Evolutionary conservation across 92 coral and sea anemone species (phyloP).

Genomic region (Muricea muricata): DNA sequence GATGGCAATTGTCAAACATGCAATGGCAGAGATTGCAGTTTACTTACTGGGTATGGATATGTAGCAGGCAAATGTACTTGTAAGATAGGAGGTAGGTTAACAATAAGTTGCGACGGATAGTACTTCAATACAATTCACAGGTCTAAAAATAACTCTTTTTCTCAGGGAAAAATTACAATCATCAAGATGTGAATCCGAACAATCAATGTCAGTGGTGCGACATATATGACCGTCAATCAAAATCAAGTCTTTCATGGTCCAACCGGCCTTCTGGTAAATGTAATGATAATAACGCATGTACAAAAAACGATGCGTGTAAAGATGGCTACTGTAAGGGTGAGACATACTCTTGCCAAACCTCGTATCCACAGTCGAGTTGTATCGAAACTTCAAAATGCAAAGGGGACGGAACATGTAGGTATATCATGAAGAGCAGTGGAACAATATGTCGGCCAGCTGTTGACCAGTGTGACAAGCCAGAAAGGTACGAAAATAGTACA

Average conservation of each 20-base stretch:
- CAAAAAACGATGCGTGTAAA: constrained; percentile 75
- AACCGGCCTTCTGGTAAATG: constrained; percentile 77
- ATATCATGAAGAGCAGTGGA: constrained; percentile 65
- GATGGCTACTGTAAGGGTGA: constrained; percentile 68
- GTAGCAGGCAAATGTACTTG: constrained; percentile 78
- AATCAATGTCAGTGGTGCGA: constrained; percentile 91
- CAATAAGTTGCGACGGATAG: no score
- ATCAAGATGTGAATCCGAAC: constrained; percentile 73
- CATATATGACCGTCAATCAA: constrained; percentile 65
- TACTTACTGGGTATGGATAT: constrained; percentile 52
- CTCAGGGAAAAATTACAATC: constrained; percentile 76
- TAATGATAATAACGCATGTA: constrained; percentile 76
- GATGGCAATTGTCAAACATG: constrained; percentile 78
- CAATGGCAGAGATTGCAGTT: constrained; percentile 68
- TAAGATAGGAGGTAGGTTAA: constrained; percentile 75
- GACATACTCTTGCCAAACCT: constrained; percentile 74
- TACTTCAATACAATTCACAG: no score
- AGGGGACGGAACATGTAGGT: constrained; percentile 74
- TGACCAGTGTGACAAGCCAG: constrained; percentile 84
- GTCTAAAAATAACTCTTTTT: background rate
- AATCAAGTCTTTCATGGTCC: constrained; percentile 72
- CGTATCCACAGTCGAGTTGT: constrained; percentile 72
- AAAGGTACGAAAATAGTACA: constrained; percentile 71
- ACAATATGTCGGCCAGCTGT: constrained; percentile 87
- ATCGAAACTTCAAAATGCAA: constrained; percentile 73